Percentiles rank a stretch among this genome's conserved stretches.
Conservation (phyloP, 2,797 vertebrate species). For the Eulemur mongoz region DNA sequence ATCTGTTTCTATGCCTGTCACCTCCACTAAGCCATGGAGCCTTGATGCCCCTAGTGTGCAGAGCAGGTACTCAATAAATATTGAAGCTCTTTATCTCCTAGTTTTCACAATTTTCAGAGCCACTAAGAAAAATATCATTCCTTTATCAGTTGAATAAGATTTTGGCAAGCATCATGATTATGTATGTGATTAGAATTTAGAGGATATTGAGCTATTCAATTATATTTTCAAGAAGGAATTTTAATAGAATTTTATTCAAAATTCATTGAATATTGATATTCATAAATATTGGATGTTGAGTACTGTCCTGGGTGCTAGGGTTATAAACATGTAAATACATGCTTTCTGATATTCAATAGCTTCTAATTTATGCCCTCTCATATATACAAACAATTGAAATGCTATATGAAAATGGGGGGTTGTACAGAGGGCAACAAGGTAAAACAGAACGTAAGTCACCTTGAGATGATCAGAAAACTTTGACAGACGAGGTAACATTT, state of each 20-base stretch:
- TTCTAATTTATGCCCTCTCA: not conserved
- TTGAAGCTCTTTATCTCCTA: not conserved
- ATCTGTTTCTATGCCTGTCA: not conserved
- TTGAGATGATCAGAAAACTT: not conserved
- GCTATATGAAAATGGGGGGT: not conserved
- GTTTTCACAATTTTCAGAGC: not conserved
- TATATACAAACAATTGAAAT: not conserved
- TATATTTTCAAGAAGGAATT: conserved; percentile 15
- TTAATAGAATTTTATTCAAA: not conserved
- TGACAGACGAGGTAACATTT: not conserved
- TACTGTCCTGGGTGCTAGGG: not conserved
- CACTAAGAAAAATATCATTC: not conserved
- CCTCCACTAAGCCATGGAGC: not conserved
- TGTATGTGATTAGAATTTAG: not conserved
- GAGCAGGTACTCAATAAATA: not conserved
- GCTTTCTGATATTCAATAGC: not conserved
- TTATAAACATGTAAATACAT: not conserved
- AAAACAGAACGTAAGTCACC: not conserved
- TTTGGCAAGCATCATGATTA: not conserved
- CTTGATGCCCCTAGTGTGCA: not conserved
- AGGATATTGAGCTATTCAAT: not conserved
- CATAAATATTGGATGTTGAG: not conserved
- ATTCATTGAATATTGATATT: not conserved
- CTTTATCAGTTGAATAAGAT: not conserved
- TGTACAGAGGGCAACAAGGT: not conserved